Conservation (phyloP, 2,797 vertebrate species). For the Cirrhinus mrigala region DNA sequence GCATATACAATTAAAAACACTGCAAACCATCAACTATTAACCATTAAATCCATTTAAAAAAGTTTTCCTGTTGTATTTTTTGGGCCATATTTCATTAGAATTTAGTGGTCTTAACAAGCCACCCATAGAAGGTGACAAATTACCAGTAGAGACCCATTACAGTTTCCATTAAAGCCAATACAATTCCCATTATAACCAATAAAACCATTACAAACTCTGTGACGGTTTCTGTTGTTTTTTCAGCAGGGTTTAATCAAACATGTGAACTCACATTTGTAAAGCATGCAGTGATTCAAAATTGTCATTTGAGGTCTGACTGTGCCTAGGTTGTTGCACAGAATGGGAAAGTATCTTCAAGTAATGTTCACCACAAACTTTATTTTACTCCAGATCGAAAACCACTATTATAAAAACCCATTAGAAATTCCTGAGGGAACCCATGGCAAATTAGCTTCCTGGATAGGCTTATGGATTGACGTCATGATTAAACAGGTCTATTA, state of each 20-base stretch:
- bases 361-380: not conserved
- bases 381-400: slow-evolving; percentile 2
- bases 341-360: not conserved
- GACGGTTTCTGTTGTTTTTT: no score
- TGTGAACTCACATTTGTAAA: not conserved
- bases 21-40: no score
- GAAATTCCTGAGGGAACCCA: slow-evolving; percentile 15
- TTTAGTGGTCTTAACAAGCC: no score
- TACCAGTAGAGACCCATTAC: no score
- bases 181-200: no score
- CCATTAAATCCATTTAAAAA: no score
- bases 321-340: not conserved
- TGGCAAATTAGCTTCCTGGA: slow-evolving; percentile 5
- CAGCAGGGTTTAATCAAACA: not conserved
- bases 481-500: slow-evolving; percentile 21
- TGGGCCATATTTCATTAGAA: no score
- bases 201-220: no score
- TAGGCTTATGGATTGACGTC: not conserved
- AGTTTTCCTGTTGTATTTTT: no score
- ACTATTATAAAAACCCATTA: slow-evolving; percentile 10
- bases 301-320: not conserved
- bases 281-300: not conserved
- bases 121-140: no score
- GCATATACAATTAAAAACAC: no score
- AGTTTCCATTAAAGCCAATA: no score